Base-by-base conservation (phyloP, 2,888 invertebrate species). In the Odiellus spinosus region DNA sequence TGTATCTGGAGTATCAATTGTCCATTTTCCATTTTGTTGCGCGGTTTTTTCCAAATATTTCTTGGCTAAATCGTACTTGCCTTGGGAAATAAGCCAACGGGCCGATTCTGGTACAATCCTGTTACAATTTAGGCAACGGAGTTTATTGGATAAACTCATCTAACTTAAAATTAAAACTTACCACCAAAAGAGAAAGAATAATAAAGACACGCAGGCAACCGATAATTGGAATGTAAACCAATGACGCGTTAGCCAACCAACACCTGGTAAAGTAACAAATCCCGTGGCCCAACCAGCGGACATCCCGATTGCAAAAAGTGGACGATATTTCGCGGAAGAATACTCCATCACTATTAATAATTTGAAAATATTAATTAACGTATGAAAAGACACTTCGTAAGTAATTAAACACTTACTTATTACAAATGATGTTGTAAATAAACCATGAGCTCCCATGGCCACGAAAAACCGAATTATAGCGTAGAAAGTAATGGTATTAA, bases 81-180 rank as follows among this genome's bases (percentile, higher is more conserved):
- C 85, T 62, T 85, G 82, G 33, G 79, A 76, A 85, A 86, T 86
- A 6, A 86, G 65, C 86, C 86, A 87, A 14, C 85, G 73, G 0
- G 85, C 84, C 6, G 85, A 86, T 67, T 87, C 86, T 58, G 86
- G 85, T 75, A 87, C 79, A 3, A 83, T 67, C 86, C 86, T 85
- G 56, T 15, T 34, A 44, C 14, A n/a, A n/a, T n/a, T 33, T 46
- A 21, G 14, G 5, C 26, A 32, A 35, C 15, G 33, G 34, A 32
- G 35, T 12, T 34, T 43, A 33, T 2, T 19, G 43, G n/a, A 32
- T n/a, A 2, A 33, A 32, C 3, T 32, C 42, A 2, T 26, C 42
- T 20, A 26, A 6, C 8, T 26, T 26, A 8, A 26, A 26, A 26
- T 26, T 8, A 26, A 42, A 33, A 34, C 35, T 33, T 14, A 12